Base-by-base conservation (phyloP, 2,797 vertebrate genomes). In the Cephalopachus bancanus region DNA sequence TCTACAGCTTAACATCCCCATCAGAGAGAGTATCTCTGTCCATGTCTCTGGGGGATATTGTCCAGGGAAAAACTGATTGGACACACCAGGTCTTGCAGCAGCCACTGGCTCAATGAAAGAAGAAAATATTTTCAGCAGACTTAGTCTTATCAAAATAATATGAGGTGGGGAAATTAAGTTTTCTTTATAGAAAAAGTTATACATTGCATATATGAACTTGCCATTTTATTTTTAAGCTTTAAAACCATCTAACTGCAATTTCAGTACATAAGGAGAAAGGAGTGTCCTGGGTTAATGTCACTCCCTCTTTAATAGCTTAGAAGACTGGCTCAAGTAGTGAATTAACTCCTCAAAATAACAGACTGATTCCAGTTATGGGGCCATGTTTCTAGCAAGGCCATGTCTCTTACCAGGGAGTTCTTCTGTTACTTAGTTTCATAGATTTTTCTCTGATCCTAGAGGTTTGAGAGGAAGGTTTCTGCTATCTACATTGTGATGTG, bases 331-430 rank as follows among this genome's bases (percentile, higher is more conserved):
- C 37, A 79, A 75, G 12, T 59, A 88, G 12, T 81, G 24, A 75
- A 28, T 91, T 81, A 89, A 76, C 7, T 92, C 55, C 76, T 83
- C 71, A 96, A 64, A 93, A 69, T 78, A 93, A 72, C 4, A 93
- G 65, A 7, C 22, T 37, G 20, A 89, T 83, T 87, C 28, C 76
- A 79, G 22, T 78, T 84, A 74, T 14, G 19, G 16, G 28, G 12
- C 57, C n/a, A 93, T 10, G 44, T 81, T 93, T 94, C 72, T 91
- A 88, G 37, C 28, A 79, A 81, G 60, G 15, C n/a, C 28, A 83
- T 16, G 88, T 83, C 19, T 15, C 24, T 57, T n/a, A 59, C 71
- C 7, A 88, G 26, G 20, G 33, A 85, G 7, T 69, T 96, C 72
- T 49, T 93, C 11, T 81, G 17, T 79, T 59, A 89, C 53, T 80